These are phyloP conservation scores for Drosophila pruinosa DNA, from an alignment of 1,140 invertebrate genomes.

Conservation along the genomic window DNA sequence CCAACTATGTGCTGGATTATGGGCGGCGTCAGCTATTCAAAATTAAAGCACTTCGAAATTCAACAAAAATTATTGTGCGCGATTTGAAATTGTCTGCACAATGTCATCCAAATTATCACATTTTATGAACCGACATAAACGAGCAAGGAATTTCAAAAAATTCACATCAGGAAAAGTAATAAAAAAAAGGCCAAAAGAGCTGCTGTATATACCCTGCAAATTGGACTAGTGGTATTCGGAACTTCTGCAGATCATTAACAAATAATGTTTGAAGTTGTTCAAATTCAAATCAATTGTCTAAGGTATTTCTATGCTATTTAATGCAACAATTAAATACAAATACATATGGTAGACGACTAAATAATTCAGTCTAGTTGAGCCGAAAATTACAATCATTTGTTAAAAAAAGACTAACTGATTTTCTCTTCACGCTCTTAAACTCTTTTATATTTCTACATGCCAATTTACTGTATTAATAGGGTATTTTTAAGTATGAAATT, in stretches of 20 bases:
- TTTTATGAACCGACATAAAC: conserved; percentile 47
- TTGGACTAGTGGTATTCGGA: not conserved
- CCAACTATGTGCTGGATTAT: conserved; percentile 15
- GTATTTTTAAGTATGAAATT: not conserved
- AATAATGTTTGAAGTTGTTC: too few relatives aligned
- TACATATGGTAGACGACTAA: too few relatives aligned
- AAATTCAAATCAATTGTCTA: too few relatives aligned
- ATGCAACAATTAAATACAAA: too few relatives aligned
- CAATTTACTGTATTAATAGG: too few relatives aligned
- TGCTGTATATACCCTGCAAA: not conserved
- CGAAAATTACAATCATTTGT: too few relatives aligned
- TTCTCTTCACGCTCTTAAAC: not conserved
- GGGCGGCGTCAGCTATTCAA: conserved; percentile 29
- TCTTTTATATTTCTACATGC: not conserved
- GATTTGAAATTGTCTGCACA: conserved; percentile 53
- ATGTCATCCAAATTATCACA: conserved; percentile 49
- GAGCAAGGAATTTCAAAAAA: conserved; percentile 6
- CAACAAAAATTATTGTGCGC: conserved; percentile 20
- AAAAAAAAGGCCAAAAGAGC: not conserved
- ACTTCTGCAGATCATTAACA: not conserved
- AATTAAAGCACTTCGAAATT: conserved; percentile 19
- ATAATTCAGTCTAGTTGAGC: too few relatives aligned
- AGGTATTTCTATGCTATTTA: too few relatives aligned
- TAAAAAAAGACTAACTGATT: too few relatives aligned
- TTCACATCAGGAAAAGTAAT: conserved; percentile 28